Base-by-base conservation (phyloP, 2,113 vertebrate species). In the Astatotilapia flaviijosephi region DNA sequence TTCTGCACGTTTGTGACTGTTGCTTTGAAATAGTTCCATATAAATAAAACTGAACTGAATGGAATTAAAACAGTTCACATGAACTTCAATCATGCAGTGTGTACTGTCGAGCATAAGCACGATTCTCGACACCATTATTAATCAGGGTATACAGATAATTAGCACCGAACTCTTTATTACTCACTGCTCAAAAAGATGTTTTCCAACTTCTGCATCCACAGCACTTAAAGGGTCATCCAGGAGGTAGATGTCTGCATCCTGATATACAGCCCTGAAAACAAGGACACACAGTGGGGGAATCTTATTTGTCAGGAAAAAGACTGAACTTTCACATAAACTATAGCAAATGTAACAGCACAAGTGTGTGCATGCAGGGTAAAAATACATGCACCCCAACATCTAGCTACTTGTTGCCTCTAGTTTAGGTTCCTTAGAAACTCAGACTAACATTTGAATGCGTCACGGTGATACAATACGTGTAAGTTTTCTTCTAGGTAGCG, bases 151-250 rank as follows among this genome's bases (percentile, higher is more conserved):
- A 40, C 35, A 70, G n/a, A 15, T 14, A 42, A 42, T 73, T 45
- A 45, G 37, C 37, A 73, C 65, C 2, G 13, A 73, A 6, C 3
- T 26, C 13, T 42, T 73, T 42, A 26, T 47, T 65, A 97, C 98
- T 94, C 96, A 99, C 98, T 97, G 96, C 79, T 99, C 98, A 94
- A 99, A 99, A 26, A 99, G 94, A 86, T 99, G 97, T 87, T 40
- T 97, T 75, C 98, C 97, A 1, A 99, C 98, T 94, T 99, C 98
- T 2, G 97, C 96, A 79, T 99, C 98, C 2, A 99, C 98, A 0
- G 98, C 98, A 51, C 98, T 99, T 79, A 99, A 89, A 2, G 98
- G 98, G 60, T 99, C 98, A 7, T 99, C 98, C 93, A 99, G 89
- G 45, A 99, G 97, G 93, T 99, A 99, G 91, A 99, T 97, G 86